These are phyloP conservation scores for Aplodontia rufa DNA, from an alignment of 2,113 vertebrate genomes.

Conservation along the genomic window DNA sequence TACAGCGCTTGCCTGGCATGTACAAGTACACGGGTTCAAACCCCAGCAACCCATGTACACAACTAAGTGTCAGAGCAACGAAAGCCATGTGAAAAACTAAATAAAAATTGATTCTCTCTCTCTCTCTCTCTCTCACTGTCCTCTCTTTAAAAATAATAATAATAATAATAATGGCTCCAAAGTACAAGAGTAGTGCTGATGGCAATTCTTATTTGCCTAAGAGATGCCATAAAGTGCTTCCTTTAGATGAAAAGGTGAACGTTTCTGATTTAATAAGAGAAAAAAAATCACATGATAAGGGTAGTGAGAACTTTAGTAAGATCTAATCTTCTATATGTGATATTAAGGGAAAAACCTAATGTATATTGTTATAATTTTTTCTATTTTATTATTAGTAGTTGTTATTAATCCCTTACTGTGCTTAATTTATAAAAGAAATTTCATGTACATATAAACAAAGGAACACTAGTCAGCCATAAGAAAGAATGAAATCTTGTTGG, in stretches of 20 bases:
- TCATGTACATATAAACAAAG: background rate
- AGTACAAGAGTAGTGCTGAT: background rate
- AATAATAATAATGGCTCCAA: background rate
- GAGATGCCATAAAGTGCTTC: background rate
- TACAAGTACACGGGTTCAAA: too few relatives aligned
- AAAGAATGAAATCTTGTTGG: background rate
- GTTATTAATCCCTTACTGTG: background rate
- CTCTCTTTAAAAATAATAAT: too few relatives aligned
- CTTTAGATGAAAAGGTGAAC: background rate
- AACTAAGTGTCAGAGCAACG: too few relatives aligned
- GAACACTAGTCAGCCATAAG: background rate
- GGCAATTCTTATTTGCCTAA: background rate
- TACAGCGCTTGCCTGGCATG: too few relatives aligned
- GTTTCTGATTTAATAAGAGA: background rate
- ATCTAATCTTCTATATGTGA: background rate
- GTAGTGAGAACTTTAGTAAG: background rate
- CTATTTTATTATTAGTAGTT: background rate
- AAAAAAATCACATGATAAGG: background rate
- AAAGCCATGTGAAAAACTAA: too few relatives aligned
- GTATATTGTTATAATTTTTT: background rate
- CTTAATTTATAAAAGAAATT: background rate
- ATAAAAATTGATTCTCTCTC: too few relatives aligned
- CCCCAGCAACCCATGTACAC: too few relatives aligned
- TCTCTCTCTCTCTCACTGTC: too few relatives aligned
- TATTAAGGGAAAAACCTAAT: background rate